Evolutionary conservation across 1,140 invertebrate genomes (phyloP).

Genomic region (Macrosteles quadrilineatus): DNA sequence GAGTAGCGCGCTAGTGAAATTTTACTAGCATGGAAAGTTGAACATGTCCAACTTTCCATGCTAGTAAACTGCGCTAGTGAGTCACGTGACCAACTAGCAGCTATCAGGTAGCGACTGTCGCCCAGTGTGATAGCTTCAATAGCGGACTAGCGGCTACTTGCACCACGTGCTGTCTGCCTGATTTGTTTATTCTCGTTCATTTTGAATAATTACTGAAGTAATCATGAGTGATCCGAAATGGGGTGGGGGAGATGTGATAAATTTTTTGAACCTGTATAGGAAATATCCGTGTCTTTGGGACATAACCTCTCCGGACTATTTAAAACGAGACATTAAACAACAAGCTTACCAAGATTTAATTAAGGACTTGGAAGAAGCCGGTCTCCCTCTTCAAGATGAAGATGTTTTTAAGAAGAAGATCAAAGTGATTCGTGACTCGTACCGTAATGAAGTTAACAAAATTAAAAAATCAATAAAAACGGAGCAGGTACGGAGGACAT

Average conservation of each 20-base stretch:
- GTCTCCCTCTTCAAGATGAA: background rate
- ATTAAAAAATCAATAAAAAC: conserved; percentile 25
- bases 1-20: background rate
- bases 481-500: conserved; percentile 31
- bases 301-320: conserved; percentile 6
- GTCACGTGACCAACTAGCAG: conserved; percentile 15
- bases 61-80: conserved; percentile 8
- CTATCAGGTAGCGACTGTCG: conserved; percentile 18
- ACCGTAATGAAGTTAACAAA: conserved; percentile 22
- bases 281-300: conserved; percentile 20
- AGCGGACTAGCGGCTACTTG: conserved; percentile 10
- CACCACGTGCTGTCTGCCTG: background rate
- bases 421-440: conserved; percentile 14
- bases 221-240: too few species aligned
- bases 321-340: background rate
- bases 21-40: conserved; percentile 7
- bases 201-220: background rate
- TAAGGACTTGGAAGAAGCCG: background rate
- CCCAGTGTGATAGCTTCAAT: background rate
- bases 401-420: conserved; percentile 5
- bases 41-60: conserved; percentile 16
- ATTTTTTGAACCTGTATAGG: background rate
- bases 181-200: background rate
- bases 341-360: background rate
- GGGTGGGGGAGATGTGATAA: background rate